phyloP scores from a whole-genome alignment of 1,140 invertebrate species.

The Drosophila bipectinata region DNA sequence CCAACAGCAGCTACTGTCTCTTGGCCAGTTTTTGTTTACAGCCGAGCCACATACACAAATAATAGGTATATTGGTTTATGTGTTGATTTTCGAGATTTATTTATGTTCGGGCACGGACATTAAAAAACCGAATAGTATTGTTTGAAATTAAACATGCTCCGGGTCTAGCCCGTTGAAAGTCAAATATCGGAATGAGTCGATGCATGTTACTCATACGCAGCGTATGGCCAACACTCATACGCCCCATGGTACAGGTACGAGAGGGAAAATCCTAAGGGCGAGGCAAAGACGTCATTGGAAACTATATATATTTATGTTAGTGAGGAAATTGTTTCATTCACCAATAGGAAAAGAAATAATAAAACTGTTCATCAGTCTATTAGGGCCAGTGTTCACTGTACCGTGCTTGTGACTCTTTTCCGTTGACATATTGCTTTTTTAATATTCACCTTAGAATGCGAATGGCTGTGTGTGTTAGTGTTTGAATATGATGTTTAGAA shows the following conservation, averaged over 20 bases:
- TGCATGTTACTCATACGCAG: conserved; percentile 56
- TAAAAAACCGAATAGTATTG: conserved; percentile 48
- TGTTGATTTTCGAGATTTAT: conserved; percentile 42
- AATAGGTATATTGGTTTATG: conserved; percentile 47
- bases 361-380: conserved; percentile 18
- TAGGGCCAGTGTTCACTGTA: conserved; percentile 15
- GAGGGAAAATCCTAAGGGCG: not conserved
- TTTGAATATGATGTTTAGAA: conserved; percentile 18
- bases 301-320: no score
- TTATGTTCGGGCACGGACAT: conserved; percentile 49
- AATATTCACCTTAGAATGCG: conserved; percentile 5
- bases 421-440: conserved; percentile 34
- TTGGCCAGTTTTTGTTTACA: conserved; percentile 50
- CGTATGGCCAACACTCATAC: conserved; percentile 36
- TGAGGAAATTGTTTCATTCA: not conserved
- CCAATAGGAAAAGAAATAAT: not conserved
- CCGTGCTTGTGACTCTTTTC: not conserved
- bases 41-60: conserved; percentile 54
- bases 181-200: conserved; percentile 16
- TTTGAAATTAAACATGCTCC: conserved; percentile 51
- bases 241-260: conserved; percentile 29
- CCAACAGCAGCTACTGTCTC: not conserved
- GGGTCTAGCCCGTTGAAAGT: conserved; percentile 32
- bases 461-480: conserved; percentile 18
- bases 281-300: not conserved